Conservation (phyloP, 2,888 invertebrate genomes). For the Pristionchus entomophagus region DNA sequence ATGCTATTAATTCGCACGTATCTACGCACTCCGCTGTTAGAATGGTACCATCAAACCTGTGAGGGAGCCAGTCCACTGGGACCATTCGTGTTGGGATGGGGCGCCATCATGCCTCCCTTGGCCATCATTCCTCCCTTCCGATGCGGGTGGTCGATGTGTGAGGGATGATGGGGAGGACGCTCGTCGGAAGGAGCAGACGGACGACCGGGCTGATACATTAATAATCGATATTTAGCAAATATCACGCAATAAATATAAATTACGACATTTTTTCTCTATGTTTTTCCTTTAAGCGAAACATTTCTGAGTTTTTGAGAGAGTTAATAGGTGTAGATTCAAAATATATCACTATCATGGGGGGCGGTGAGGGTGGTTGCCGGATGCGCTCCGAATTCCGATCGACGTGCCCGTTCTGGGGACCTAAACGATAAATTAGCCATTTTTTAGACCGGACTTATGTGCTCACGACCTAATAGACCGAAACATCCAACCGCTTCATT, state of each 20-base stretch:
- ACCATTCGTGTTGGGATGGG: conserved; percentile 6
- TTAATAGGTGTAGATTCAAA: too few species aligned
- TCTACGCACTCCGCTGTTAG: too few species aligned
- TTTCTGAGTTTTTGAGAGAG: too few species aligned
- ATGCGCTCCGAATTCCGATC: background rate
- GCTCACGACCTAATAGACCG: too few species aligned
- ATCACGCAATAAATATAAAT: too few species aligned
- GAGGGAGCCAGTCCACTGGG: background rate
- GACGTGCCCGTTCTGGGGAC: background rate
- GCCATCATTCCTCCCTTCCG: background rate
- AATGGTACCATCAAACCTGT: background rate
- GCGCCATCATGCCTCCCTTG: background rate
- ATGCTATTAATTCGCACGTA: too few species aligned
- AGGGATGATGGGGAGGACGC: background rate
- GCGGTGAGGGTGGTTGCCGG: background rate
- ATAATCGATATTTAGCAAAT: too few species aligned
- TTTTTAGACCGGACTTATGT: background rate
- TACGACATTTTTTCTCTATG: too few species aligned
- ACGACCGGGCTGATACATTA: background rate
- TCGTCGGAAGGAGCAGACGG: background rate
- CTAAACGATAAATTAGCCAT: background rate
- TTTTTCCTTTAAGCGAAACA: too few species aligned
- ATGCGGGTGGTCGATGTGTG: conserved; percentile 37
- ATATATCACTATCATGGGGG: background rate
- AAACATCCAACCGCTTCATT: too few species aligned